Base-by-base conservation (phyloP, 2,113 vertebrate genomes). In the Orientallactaga bullata region DNA sequence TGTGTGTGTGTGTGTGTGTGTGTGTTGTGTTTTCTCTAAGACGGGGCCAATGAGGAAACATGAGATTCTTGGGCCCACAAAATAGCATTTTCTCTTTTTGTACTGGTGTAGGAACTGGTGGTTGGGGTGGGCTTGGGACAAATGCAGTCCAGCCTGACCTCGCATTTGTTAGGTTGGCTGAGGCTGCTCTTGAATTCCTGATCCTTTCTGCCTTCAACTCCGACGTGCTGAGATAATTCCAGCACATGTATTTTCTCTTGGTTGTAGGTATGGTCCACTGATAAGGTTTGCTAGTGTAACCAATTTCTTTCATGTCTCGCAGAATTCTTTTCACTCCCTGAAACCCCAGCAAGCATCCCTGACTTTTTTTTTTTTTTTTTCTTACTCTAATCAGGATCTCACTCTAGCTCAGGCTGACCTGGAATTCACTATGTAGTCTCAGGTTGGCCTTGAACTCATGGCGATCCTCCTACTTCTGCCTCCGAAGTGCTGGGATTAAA, bases 41-140 rank as follows among this genome's bases (percentile, higher is more conserved):
- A 35, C 76, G 89, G 74, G 60, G 63, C 2, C 30, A 47, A 9
- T 17, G 66, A 80, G 73, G 60, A 85, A 85, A 39, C 37, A 15
- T 60, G 76, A 11, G 73, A 61, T 81, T 30, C 30, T 15, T 30
- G 47, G 76, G 51, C 37, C 72, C 71, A 39, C 20, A 55, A 60
- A 84, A 88, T 88, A 37, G 13, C 88, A 93, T 90, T 83, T 42
- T 13, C 66, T 93, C 32, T 76, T 77, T 90, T 42, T 88, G 16
- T 15, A 55, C 55, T 15, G 55, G 55, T 55, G 55, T 55, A 55
- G 55, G 55, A 55, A 55, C 12, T 6, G 55, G 55, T 11, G 55
- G 15, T 55, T 12, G n/a, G 65, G 12, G 15, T 72, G 47, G 66
- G 47, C 9, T 55, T 85, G 83, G 72, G 55, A 58, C n/a, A 37